These are phyloP conservation scores for Theretra japonica DNA, from an alignment of 2,888 invertebrate species.

Conservation along the genomic window DNA sequence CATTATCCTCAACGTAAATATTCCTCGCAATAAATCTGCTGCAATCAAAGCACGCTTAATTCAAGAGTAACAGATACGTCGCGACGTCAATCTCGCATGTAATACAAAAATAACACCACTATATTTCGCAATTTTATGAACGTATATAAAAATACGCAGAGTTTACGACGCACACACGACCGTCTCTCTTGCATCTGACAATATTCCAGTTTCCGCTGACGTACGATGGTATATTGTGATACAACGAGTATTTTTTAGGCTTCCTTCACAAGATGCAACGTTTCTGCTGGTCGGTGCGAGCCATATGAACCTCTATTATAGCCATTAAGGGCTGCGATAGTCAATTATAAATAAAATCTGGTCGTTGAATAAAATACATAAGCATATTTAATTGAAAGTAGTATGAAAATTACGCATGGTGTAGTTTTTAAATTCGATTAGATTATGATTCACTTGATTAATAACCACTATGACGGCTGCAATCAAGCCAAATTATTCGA, in stretches of 20 bases:
- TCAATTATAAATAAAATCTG: too few species aligned
- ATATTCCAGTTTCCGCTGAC: constrained; percentile 6
- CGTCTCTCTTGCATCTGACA: not conserved
- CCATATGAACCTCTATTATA: too few species aligned
- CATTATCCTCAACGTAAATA: not conserved
- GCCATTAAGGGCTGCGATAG: too few species aligned
- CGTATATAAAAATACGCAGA: constrained; percentile 7
- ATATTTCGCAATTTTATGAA: constrained; percentile 13
- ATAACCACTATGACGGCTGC: too few species aligned
- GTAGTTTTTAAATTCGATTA: too few species aligned
- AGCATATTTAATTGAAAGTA: too few species aligned
- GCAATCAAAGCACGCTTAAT: not conserved
- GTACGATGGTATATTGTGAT: not conserved
- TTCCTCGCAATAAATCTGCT: not conserved
- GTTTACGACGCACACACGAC: constrained; percentile 18
- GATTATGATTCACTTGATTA: too few species aligned
- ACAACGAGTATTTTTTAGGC: not conserved
- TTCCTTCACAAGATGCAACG: not conserved
- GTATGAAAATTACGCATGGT: too few species aligned
- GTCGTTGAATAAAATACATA: too few species aligned
- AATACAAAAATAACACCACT: constrained; percentile 7
- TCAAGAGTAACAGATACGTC: not conserved
- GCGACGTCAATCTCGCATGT: constrained; percentile 3
- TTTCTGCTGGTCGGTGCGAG: not conserved
- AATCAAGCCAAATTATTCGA: too few species aligned